Evolutionary conservation across 2,113 vertebrate species (phyloP), one percentile per base, ranked within the genome.

Genomic region (Tetrao urogallus): DNA sequence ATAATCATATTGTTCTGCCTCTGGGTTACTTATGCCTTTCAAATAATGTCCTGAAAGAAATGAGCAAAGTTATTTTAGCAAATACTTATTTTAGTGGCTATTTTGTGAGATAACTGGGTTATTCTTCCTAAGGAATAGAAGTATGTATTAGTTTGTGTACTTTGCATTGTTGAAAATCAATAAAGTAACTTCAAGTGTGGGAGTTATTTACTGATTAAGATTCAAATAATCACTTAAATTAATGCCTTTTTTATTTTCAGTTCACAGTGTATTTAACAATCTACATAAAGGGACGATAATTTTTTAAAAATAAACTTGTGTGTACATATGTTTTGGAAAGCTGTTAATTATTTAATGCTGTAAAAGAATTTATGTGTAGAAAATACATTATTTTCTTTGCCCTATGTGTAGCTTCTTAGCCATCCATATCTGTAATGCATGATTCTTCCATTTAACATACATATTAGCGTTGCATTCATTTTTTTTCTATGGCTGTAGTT

Each of bases 41-140:
- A 90, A 92, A 90, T 70, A 93, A 73, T 8, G 34, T 89, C 91
- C 73, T 89, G 48, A 86, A 97, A 88, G 36, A 79, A 94, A 92
- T 50, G 22, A 77, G 9, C 2, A 65, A 84, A 86, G 20, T 69
- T 94, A 74, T 89, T 93, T 92, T 57, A 66, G 56, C 21, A 92
- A 94, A 94, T 74, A 22, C 17, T 88, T 96, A 65, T 34, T 94
- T 81, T 93, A 92, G 50, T 92, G 88, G 21, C 30, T 84, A 87
- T 9, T 84, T 90, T 90, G 50, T 82, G 28, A 90, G 40, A 38
- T 95, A 82, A 94, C 47, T 82, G 32, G 4, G 24, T 90, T 94
- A 38, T 91, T 95, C 91, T 94, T 94, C 72, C 67, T 84, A 8
- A 90, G 38, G 7, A 19, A 76, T 81, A 80, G 34, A 94, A 89